Conservation (phyloP, 2,113 vertebrate species). For the Dinomys branickii region DNA sequence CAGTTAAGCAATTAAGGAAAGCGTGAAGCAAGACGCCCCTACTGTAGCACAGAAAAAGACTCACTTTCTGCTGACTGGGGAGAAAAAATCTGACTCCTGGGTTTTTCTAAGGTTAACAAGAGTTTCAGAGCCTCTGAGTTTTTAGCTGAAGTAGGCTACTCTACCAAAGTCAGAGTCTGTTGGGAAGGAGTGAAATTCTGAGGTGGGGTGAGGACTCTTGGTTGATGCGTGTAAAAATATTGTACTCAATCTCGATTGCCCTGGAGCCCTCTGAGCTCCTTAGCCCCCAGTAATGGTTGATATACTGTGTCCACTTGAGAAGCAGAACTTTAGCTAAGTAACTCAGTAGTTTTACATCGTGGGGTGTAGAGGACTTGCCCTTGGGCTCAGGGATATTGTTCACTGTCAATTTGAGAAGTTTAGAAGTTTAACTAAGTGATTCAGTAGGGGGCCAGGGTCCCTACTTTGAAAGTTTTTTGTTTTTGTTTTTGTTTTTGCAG, state of each 20-base stretch:
- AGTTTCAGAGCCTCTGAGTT: not conserved
- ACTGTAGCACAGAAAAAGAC: not conserved
- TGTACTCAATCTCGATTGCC: not conserved
- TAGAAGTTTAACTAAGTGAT: too few species aligned
- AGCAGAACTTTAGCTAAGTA: too few species aligned
- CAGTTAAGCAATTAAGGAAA: not conserved
- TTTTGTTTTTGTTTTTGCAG: too few species aligned
- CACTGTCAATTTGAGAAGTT: too few species aligned
- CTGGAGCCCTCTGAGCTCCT: not conserved
- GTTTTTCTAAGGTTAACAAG: not conserved
- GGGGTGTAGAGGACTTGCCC: too few species aligned
- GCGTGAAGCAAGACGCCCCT: not conserved
- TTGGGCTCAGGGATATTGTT: too few species aligned
- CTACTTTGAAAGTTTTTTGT: too few species aligned
- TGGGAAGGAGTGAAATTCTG: not conserved
- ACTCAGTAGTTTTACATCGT: too few species aligned
- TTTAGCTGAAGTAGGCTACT: not conserved
- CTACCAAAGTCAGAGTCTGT: not conserved
- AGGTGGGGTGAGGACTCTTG: not conserved
- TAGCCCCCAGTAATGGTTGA: not conserved
- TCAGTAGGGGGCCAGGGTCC: too few species aligned
- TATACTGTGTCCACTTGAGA: too few species aligned
- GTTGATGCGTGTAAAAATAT: not conserved
- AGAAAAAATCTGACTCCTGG: not conserved
- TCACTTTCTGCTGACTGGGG: not conserved